phyloP scores from a whole-genome alignment of 2,888 invertebrate species.

The Achlya flavicornis region DNA sequence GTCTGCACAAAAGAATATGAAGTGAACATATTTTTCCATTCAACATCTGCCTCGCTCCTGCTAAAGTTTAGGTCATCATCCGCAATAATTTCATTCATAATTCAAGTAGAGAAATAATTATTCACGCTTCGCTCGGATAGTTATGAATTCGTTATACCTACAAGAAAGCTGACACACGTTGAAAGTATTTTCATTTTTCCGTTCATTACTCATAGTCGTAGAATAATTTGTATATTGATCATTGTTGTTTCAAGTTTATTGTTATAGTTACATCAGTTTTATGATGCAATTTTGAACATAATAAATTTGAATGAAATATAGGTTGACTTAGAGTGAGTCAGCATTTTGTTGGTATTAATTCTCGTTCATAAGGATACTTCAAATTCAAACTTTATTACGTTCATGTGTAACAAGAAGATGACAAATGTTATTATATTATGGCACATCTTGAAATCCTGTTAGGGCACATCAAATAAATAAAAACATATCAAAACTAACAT shows the following conservation, averaged over 20 bases:
- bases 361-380: too few species aligned
- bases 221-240: constrained; percentile 5
- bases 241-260: constrained; percentile 10
- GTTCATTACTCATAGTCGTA: constrained; percentile 27
- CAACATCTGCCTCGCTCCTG: constrained; percentile 2
- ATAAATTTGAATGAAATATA: background rate
- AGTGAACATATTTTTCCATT: constrained; percentile 7
- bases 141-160: background rate
- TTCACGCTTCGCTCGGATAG: constrained; percentile 21
- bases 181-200: constrained; percentile 27
- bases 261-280: constrained; percentile 24
- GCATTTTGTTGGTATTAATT: background rate
- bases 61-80: constrained; percentile 1
- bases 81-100: constrained; percentile 14
- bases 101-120: constrained; percentile 22
- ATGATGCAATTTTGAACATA: constrained; percentile 19
- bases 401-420: too few species aligned
- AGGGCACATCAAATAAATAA: too few species aligned
- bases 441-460: too few species aligned
- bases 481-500: too few species aligned
- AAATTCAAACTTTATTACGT: too few species aligned
- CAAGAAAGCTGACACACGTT: constrained; percentile 23
- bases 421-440: too few species aligned
- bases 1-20: background rate
- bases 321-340: background rate